These are phyloP conservation scores for Laterallus jamaicensis DNA, from an alignment of 2,113 vertebrate species.

Conservation along the genomic window DNA sequence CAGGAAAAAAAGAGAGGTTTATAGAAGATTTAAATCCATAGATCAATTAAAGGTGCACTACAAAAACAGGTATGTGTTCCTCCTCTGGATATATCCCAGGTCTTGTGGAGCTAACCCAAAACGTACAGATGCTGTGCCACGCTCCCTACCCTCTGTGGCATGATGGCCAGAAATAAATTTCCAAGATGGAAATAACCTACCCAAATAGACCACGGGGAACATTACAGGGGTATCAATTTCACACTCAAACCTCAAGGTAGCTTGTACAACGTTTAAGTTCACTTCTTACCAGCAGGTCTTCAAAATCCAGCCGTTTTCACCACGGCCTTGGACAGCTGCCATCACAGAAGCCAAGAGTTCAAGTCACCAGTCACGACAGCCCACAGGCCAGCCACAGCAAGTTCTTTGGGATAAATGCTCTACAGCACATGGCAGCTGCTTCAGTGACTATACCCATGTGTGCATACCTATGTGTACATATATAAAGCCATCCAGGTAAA, in stretches of 20 bases:
- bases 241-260: neutral
- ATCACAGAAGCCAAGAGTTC: neutral
- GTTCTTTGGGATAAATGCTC: neutral
- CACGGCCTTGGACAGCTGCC: rapidly evolving
- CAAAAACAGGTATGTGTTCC: neutral
- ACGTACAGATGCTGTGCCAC: rapidly evolving
- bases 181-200: neutral
- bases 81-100: neutral
- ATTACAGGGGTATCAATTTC: rapidly evolving
- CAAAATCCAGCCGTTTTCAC: neutral
- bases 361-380: neutral
- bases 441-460: rapidly evolving
- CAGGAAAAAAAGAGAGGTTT: neutral
- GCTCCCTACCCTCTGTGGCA: neutral
- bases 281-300: neutral
- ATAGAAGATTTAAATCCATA: neutral
- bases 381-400: neutral
- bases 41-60: neutral
- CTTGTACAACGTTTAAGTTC: neutral
- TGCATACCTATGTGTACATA: neutral
- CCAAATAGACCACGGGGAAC: neutral
- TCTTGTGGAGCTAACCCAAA: neutral
- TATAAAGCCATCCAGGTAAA: neutral
- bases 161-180: neutral
- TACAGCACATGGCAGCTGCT: neutral